Percentiles rank a stretch among this genome's conserved stretches.
Conservation (phyloP, 2,113 vertebrate genomes). For the Nyctibius bracteatus region DNA sequence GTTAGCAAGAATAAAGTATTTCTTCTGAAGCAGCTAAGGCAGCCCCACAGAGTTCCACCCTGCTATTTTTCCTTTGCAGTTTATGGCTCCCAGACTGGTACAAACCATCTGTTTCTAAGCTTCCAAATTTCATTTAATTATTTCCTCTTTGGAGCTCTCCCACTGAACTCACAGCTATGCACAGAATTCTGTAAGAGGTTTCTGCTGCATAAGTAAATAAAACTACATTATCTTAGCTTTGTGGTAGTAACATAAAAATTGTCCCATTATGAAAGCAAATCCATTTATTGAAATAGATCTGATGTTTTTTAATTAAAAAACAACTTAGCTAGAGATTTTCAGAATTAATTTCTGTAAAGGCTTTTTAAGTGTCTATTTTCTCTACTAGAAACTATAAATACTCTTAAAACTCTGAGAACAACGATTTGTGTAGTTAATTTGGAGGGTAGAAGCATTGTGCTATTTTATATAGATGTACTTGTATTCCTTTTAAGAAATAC, state of each 20-base stretch:
- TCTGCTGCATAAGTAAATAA: neutral
- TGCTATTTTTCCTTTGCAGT: neutral
- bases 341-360: neutral
- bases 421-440: neutral
- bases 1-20: neutral
- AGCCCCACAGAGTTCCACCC: neutral
- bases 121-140: constrained; percentile 41
- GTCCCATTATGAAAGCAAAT: neutral
- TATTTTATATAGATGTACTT: neutral
- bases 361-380: neutral
- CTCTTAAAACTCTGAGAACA: neutral
- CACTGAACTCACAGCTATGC: neutral
- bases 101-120: constrained; percentile 33
- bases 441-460: neutral
- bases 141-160: constrained; percentile 3
- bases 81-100: constrained; percentile 1
- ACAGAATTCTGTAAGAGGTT: neutral
- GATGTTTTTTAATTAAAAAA: neutral
- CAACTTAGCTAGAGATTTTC: neutral
- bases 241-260: neutral
- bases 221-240: neutral
- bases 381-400: neutral
- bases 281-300: neutral
- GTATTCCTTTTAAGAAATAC: neutral
- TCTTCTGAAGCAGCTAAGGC: neutral